A percentile compares a stretch with the other conserved stretches of the same genome.
Evolutionary conservation across 2,797 vertebrate species (phyloP).

Genomic region (Merluccius polli): DNA sequence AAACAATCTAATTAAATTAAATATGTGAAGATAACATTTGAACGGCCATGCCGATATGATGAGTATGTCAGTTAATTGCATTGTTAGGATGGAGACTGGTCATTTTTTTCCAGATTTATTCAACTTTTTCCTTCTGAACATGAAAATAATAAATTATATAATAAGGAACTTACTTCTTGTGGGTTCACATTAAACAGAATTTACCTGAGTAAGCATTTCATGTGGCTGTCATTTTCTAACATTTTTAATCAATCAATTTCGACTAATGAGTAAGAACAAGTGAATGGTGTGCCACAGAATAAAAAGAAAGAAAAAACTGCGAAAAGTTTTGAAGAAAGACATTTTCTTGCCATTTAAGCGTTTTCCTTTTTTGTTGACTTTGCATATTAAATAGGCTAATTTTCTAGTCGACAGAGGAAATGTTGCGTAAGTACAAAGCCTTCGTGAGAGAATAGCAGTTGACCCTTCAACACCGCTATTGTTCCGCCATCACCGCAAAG

Average conservation of each 20-base stretch:
- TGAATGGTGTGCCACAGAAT: background rate
- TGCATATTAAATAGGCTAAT: slow-evolving; percentile 33
- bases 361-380: slow-evolving; percentile 17
- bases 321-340: slow-evolving; percentile 2
- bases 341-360: background rate
- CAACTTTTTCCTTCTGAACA: background rate
- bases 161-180: background rate
- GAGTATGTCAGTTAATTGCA: background rate
- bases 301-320: background rate
- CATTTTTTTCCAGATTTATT: background rate
- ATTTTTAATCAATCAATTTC: background rate
- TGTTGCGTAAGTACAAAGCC: slow-evolving; percentile 18
- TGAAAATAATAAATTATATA: background rate
- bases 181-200: background rate
- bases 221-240: background rate
- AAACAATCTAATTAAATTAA: background rate
- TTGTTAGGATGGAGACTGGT: background rate
- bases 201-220: background rate
- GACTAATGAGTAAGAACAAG: background rate
- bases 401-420: slow-evolving; percentile 14
- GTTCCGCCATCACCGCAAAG: slow-evolving; percentile 50
- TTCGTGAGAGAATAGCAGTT: slow-evolving; percentile 42
- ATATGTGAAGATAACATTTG: slow-evolving; percentile 1
- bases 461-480: slow-evolving; percentile 51
- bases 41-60: background rate